A percentile compares a stretch with the other conserved stretches of the same genome.
Conservation (phyloP, 2,113 vertebrate genomes). For the Ardeotis arabs region DNA sequence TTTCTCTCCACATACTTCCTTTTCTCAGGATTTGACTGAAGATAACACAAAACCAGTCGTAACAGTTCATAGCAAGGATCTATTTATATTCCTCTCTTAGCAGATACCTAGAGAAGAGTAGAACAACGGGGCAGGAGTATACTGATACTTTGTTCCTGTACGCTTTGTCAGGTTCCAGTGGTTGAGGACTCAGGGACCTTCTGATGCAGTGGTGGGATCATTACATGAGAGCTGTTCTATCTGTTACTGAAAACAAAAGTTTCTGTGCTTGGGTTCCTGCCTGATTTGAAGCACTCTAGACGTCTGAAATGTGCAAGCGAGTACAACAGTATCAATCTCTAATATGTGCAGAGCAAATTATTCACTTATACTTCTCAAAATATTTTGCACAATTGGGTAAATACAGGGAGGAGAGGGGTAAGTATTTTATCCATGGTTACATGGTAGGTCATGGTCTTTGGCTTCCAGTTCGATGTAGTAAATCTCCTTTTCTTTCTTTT, state of each 20-base stretch:
- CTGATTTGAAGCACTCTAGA: neutral
- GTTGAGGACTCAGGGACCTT: neutral
- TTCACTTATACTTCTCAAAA: constrained; percentile 2
- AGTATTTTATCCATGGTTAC: constrained; percentile 15
- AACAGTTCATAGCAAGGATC: neutral
- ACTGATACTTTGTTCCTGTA: neutral
- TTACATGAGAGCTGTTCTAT: neutral
- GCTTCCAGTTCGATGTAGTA: neutral
- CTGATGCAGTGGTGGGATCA: neutral
- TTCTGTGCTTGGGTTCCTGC: neutral
- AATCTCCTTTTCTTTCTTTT: constrained; percentile 36
- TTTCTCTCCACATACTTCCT: neutral
- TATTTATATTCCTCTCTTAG: neutral
- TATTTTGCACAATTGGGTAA: constrained; percentile 20
- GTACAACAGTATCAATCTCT: neutral
- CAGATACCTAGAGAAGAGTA: neutral
- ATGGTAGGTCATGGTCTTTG: constrained; percentile 20
- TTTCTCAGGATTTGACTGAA: neutral
- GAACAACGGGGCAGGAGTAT: neutral
- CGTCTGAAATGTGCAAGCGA: neutral
- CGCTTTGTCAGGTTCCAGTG: neutral
- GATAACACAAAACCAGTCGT: neutral
- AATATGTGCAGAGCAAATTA: neutral
- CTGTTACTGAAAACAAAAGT: neutral
- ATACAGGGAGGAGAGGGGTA: constrained; percentile 13